Evolutionary conservation across 2,888 invertebrate species (phyloP).

Genomic region (Artemia sinica): DNA sequence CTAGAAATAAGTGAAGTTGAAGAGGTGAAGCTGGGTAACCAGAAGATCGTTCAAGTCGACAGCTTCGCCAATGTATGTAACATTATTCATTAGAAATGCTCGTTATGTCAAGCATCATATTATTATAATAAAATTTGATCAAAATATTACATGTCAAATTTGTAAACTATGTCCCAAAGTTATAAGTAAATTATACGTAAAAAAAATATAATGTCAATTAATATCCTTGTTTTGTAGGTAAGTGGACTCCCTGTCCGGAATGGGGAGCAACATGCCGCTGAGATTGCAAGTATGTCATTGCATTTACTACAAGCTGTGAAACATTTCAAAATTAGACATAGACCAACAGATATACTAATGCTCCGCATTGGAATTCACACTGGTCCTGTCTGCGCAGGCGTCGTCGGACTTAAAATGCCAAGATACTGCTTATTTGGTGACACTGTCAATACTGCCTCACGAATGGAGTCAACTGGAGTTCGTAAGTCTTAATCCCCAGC

Average conservation of each 20-base stretch:
- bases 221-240: slow-evolving; percentile 34
- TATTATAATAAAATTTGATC: too few relatives aligned
- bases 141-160: too few relatives aligned
- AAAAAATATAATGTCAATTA: too few relatives aligned
- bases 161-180: too few relatives aligned
- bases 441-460: slow-evolving; percentile 74
- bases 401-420: slow-evolving; percentile 83
- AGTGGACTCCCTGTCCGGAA: slow-evolving; percentile 75
- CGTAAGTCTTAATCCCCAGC: slow-evolving; percentile 38
- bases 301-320: slow-evolving; percentile 63
- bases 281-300: slow-evolving; percentile 82
- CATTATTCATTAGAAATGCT: too few relatives aligned
- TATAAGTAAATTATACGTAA: too few relatives aligned
- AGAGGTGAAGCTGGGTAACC: too few relatives aligned
- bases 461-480: slow-evolving; percentile 67
- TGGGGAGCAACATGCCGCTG: slow-evolving; percentile 73
- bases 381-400: slow-evolving; percentile 77
- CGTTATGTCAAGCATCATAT: too few relatives aligned
- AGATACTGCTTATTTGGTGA: slow-evolving; percentile 81
- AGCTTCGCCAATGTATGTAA: too few relatives aligned
- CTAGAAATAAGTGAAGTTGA: too few relatives aligned
- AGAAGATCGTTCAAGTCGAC: too few relatives aligned
- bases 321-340: slow-evolving; percentile 70
- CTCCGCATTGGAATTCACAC: slow-evolving; percentile 81
- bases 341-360: slow-evolving; percentile 62